Conservation (phyloP, 2,797 vertebrate genomes). For the Chromis chromis region DNA sequence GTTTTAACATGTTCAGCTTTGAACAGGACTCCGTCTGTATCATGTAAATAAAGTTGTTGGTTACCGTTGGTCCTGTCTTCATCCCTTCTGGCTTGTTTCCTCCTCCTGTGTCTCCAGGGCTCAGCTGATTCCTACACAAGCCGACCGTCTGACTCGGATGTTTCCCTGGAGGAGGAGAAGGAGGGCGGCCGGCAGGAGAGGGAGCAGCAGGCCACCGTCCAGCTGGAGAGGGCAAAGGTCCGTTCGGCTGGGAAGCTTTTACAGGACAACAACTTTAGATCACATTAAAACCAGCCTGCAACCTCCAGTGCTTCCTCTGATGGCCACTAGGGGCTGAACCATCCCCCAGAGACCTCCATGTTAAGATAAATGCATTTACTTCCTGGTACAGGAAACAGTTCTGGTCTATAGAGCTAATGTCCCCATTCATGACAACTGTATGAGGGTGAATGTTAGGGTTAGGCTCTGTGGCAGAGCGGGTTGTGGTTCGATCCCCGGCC, state of each 20-base stretch:
- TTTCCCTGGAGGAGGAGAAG: conserved; percentile 97
- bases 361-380: no score
- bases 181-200: conserved; percentile 94
- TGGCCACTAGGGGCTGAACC: no score
- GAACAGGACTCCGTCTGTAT: not conserved
- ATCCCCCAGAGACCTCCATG: no score
- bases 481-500: no score
- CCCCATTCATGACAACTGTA: no score
- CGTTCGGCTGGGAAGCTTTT: not conserved
- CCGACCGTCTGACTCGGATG: conserved; percentile 98
- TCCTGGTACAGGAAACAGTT: no score
- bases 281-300: not conserved
- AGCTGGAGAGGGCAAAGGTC: conserved; percentile 98
- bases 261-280: not conserved
- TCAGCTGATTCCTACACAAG: conserved; percentile 99
- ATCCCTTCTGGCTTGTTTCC: not conserved
- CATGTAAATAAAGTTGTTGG: no score
- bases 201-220: conserved; percentile 95
- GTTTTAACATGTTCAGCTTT: conserved; percentile 27
- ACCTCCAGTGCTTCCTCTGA: no score
- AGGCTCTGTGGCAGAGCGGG: no score
- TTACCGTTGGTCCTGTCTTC: not conserved
- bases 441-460: no score
- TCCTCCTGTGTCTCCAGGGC: conserved; percentile 84
- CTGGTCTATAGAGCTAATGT: no score